Base-by-base conservation (phyloP, 2,797 vertebrate species). In the Ispidina lecontei region DNA sequence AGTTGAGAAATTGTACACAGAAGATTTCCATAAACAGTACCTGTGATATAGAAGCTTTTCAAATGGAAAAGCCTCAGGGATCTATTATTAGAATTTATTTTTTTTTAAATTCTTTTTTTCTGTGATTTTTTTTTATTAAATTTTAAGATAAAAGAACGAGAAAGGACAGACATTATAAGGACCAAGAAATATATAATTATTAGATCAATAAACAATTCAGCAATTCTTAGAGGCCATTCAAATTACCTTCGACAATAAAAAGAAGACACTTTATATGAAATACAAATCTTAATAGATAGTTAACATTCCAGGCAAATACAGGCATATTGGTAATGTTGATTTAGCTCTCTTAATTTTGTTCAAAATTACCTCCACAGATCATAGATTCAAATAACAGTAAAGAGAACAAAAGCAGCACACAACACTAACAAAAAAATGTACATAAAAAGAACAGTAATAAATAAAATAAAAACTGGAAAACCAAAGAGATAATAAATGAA, bases 281-380 rank as follows among this genome's bases (percentile, higher is more conserved):
- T 70, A 92, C 85, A 90, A 81, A 90, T 68, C 77, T 89, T 91
- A 91, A 55, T 14, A 82, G 41, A 84, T 73, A 76, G 86, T 91
- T 95, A 90, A 55, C 54, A 89, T 91, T 92, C 64, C 51, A 93
- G 62, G 14, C 41, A 90, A 96, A 93, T 86, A 76, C 43, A 79
- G 73, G 31, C 22, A 68, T 58, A 85, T 74, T 90, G 74, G 71
- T 82, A 87, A 90, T 65, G 79, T 90, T 94, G 88, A 96, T 96
- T 96, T 94, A 95, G 44, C 54, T 87, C 46, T 79, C 90, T 92
- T 95, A 95, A 94, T 92, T 94, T 93, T 77, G 63, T 89, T 90
- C 74, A 88, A 94, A 93, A 95, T 95, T 93, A 84, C 77, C 46
- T 89, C 74, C 62, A 95, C 87, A 92, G 37, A 94, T 93, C 93